Percentiles rank a stretch among this genome's conserved stretches.
These are phyloP conservation scores for Larimichthys crocea DNA, from an alignment of 2,113 vertebrate species.

Conservation along the genomic window DNA sequence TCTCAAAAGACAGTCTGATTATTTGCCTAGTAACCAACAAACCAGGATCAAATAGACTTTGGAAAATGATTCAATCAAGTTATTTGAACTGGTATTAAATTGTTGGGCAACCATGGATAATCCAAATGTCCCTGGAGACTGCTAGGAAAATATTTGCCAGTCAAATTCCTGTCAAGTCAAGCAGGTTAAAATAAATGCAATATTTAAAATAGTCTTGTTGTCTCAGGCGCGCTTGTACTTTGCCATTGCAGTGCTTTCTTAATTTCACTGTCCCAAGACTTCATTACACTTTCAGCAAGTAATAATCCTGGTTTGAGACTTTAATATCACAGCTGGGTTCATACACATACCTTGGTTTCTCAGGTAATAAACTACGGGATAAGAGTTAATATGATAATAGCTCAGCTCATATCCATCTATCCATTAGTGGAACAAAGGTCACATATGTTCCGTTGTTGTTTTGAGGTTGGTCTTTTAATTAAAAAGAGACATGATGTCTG, in stretches of 20 bases:
- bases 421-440: slow-evolving; percentile 42
- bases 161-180: not conserved
- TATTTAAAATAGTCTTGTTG: not conserved
- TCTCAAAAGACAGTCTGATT: slow-evolving; percentile 3
- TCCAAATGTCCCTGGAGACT: not conserved
- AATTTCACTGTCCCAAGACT: slow-evolving; percentile 2
- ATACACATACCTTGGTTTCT: slow-evolving; percentile 24
- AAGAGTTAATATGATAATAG: slow-evolving; percentile 46
- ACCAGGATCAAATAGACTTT: slow-evolving; percentile 6
- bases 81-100: not conserved
- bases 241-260: not conserved
- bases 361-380: slow-evolving; percentile 45
- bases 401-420: slow-evolving; percentile 41
- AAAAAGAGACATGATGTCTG: not conserved
- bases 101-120: not conserved
- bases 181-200: not conserved
- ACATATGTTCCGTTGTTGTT: slow-evolving; percentile 15
- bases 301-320: slow-evolving; percentile 41
- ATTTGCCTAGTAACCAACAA: slow-evolving; percentile 27
- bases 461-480: slow-evolving; percentile 19
- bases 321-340: slow-evolving; percentile 37
- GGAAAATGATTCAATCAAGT: not conserved
- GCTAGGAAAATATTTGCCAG: not conserved
- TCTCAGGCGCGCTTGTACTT: not conserved
- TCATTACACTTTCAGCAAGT: slow-evolving; percentile 37